Evolutionary conservation across 2,888 invertebrate genomes (phyloP).

Genomic region (Zygothrica quintamaculata): DNA sequence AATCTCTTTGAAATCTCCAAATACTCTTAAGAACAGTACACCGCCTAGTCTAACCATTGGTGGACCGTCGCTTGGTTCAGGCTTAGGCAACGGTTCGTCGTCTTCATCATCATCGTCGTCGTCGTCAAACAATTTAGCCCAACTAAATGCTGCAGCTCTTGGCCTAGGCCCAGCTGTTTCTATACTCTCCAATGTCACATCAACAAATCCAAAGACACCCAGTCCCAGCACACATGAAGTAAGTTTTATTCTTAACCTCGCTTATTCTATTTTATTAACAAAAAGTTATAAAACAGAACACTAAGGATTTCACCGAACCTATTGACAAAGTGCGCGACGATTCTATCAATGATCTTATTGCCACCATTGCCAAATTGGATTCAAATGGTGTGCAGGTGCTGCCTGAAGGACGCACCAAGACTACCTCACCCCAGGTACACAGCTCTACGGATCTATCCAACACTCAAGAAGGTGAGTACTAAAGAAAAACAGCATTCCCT

Average conservation of each 20-base stretch:
- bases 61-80: slow-evolving; percentile 46
- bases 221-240: slow-evolving; percentile 89
- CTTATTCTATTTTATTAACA: too few relatives aligned
- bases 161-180: slow-evolving; percentile 81
- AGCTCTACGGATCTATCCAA: slow-evolving; percentile 89
- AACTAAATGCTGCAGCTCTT: slow-evolving; percentile 77
- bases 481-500: neutral
- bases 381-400: slow-evolving; percentile 92
- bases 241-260: slow-evolving; percentile 50
- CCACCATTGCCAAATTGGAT: slow-evolving; percentile 93
- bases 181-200: slow-evolving; percentile 86
- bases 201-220: slow-evolving; percentile 94
- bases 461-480: slow-evolving; percentile 83
- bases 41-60: slow-evolving; percentile 71
- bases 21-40: slow-evolving; percentile 84
- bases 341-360: slow-evolving; percentile 93
- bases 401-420: slow-evolving; percentile 86
- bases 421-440: slow-evolving; percentile 89
- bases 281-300: too few relatives aligned
- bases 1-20: slow-evolving; percentile 84
- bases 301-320: slow-evolving; percentile 87
- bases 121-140: slow-evolving; percentile 49
- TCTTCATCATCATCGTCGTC: too few relatives aligned
- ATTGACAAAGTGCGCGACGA: slow-evolving; percentile 94
- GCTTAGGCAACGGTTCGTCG: slow-evolving; percentile 56